Evolutionary conservation across 2,113 vertebrate genomes (phyloP).

Genomic region (Mola mola): DNA sequence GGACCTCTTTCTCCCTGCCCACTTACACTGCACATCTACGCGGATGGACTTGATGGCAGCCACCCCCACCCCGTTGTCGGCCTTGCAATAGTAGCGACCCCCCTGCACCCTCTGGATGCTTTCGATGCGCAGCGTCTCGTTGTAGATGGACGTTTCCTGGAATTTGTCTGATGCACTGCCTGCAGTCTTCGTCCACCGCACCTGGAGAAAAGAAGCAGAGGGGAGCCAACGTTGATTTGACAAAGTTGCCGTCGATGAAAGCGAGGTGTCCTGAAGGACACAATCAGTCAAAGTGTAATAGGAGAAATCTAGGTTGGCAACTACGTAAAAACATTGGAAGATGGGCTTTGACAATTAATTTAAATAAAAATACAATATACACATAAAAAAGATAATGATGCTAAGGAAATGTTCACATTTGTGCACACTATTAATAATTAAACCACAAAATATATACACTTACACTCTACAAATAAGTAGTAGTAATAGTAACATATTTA

Average conservation of each 20-base stretch:
- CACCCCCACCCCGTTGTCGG: slow-evolving; percentile 97
- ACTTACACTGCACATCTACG: slow-evolving; percentile 99
- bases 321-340: neutral
- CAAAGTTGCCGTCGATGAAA: slow-evolving; percentile 12
- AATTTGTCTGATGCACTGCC: slow-evolving; percentile 98
- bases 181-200: slow-evolving; percentile 97
- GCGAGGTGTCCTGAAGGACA: slow-evolving; percentile 22
- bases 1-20: slow-evolving; percentile 62
- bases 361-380: no score
- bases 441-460: no score
- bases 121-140: slow-evolving; percentile 94
- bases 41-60: slow-evolving; percentile 99
- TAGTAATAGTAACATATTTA: no score
- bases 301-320: neutral
- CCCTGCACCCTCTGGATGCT: slow-evolving; percentile 94
- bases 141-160: slow-evolving; percentile 97
- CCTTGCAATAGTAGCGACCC: slow-evolving; percentile 99
- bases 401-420: no score
- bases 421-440: no score
- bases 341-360: no score
- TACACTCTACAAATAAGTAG: no score
- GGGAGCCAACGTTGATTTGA: slow-evolving; percentile 22
- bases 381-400: no score
- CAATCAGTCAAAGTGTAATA: slow-evolving; percentile 27
- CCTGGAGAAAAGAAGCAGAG: slow-evolving; percentile 72